Conservation (phyloP, 2,797 vertebrate species). For the Dermochelys coriacea region DNA sequence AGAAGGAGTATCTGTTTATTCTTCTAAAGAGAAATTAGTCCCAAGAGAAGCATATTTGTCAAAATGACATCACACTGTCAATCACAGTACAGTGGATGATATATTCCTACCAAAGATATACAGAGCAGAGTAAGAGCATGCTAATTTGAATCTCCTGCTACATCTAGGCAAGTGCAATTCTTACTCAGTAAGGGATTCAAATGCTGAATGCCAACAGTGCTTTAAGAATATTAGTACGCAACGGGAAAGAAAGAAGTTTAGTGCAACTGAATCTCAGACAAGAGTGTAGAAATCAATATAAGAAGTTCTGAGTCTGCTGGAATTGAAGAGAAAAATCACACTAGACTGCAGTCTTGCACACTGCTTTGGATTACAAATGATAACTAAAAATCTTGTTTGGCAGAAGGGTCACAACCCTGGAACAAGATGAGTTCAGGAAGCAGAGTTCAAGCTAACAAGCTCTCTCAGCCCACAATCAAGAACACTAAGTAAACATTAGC, state of each 20-base stretch:
- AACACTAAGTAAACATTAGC: not conserved
- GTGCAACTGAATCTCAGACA: not conserved
- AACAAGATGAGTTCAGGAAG: not conserved
- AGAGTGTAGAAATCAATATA: not conserved
- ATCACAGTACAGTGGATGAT: not conserved
- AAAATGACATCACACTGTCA: not conserved
- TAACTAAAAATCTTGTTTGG: not conserved
- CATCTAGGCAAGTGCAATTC: not conserved
- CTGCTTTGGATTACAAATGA: not conserved
- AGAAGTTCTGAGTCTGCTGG: not conserved
- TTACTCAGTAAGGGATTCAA: not conserved
- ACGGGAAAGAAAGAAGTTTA: not conserved
- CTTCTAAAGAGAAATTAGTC: not conserved
- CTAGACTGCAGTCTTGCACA: not conserved
- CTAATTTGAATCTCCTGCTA: not conserved
- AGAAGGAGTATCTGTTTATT: not conserved
- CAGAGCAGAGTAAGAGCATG: not conserved
- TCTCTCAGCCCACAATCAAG: not conserved
- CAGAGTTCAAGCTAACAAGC: not conserved
- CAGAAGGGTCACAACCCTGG: not conserved
- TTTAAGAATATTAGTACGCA: not conserved
- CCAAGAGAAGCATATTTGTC: fast-evolving
- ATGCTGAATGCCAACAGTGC: not conserved
- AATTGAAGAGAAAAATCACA: not conserved
- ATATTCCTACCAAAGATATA: not conserved